phyloP scores from a whole-genome alignment of 2,888 invertebrate species.

The Leptura quadrifasciata region DNA sequence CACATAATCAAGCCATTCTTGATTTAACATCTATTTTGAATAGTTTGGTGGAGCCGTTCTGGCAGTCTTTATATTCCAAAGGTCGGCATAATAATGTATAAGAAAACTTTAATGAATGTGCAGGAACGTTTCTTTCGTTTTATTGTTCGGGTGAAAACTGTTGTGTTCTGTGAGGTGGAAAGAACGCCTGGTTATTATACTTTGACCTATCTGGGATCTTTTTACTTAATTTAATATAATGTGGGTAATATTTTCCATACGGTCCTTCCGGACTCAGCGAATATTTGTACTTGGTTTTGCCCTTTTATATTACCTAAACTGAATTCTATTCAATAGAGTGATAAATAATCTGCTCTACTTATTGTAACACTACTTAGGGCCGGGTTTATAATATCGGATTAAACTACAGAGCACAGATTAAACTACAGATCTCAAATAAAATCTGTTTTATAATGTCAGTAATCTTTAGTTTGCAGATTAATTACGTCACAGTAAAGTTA shows the following conservation, averaged over 20 bases:
- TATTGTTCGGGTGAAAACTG: constrained; percentile 2
- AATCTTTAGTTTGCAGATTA: too few relatives aligned
- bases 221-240: constrained; percentile 28
- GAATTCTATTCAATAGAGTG: neutral
- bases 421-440: too few relatives aligned
- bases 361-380: too few relatives aligned
- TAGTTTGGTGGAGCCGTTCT: neutral
- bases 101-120: constrained; percentile 12
- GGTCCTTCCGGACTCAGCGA: neutral
- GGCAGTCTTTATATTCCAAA: neutral
- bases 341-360: too few relatives aligned
- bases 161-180: constrained; percentile 11
- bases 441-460: too few relatives aligned
- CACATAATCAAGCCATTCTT: constrained; percentile 54
- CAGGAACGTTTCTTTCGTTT: constrained; percentile 7
- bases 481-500: too few relatives aligned
- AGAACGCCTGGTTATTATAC: constrained; percentile 8
- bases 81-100: constrained; percentile 16
- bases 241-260: constrained; percentile 10
- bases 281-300: neutral
- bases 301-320: neutral
- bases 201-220: constrained; percentile 21
- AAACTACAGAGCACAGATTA: too few relatives aligned
- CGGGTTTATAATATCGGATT: too few relatives aligned
- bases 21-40: constrained; percentile 18